Evolutionary conservation across 2,113 vertebrate species (phyloP), one percentile per base, ranked within the genome.

Genomic region (Procavia capensis): DNA sequence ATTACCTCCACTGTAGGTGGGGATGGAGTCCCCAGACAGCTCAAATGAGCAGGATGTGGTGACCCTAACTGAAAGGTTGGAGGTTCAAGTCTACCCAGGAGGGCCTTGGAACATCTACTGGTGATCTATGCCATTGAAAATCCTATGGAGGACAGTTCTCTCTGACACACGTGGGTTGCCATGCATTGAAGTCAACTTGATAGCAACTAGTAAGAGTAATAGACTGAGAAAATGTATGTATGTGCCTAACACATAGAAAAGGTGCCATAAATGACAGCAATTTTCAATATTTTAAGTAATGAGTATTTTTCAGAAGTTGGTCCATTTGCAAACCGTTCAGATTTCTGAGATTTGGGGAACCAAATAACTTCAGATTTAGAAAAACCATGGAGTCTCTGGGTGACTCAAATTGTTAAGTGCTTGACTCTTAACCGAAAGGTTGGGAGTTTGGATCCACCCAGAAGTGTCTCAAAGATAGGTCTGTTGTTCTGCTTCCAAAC

Each of bases 261-360:
- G 13, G 50, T 13, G 9, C 50, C 13, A 63, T 9, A 70, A 34
- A 41, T 6, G 41, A 13, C 13, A 27, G 1, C 57, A 39, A 34
- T 64, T 83, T 74, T 85, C 17, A 54, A 64, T 88, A 63, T 92
- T 89, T 90, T 57, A 31, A 88, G 87, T 70, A 10, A 66, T 22
- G 2, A n/a, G 68, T n/a, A n/a, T n/a, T 57, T 70, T 47, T 79
- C 10, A 78, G 78, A 81, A 95, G 75, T 16, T 70, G 22, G 47
- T 57, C 36, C 34, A 50, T 54, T 29, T 5, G 0, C 34, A 91
- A 47, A 83, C 9, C 76, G 50, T 24, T 74, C 3, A 83, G 47
- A 64, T 31, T 43, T 9, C 63, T 74, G 82, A 95, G 39, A 64
- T 36, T 74, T 96, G 14, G n/a, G 14, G 27, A n/a, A 45, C 74